Evolutionary conservation across 1,140 invertebrate genomes (phyloP), one percentile per base, ranked within the genome.

Genomic region (Kradibia gibbosae): DNA sequence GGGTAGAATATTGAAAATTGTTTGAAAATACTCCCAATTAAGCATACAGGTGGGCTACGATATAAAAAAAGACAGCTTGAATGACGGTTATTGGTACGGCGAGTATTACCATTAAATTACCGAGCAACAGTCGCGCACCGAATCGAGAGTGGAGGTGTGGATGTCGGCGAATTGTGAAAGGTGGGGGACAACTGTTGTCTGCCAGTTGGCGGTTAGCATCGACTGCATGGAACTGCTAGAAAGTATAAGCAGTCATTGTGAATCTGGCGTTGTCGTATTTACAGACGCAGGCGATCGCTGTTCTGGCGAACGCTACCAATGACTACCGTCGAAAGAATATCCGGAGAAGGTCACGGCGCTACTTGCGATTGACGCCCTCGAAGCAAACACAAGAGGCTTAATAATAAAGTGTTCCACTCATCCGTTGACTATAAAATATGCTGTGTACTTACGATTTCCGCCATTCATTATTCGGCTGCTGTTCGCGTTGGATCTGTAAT

Each of bases 341-440:
- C 17, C n/a, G 25, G 55, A 48, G 57, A 65, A 77, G 57, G 57
- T 65, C 74, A 36, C n/a, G 62, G 62, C 15, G 20, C 34, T 67
- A 67, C 34, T 39, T 17, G 34, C 20, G 17, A 45, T 10, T 55
- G 3, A 78, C 75, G 75, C 62, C 62, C 62, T 20, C 45, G 22
- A 60, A 62, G 22, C 31, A 45, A 22, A 76, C 17, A 67, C 11
- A 39, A 8, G 57, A 22, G 22, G 8, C 10, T 7, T 28, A 42
- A 70, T 20, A 70, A 36, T 50, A 77, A 11, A 60, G 17, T 10
- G 17, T n/a, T n/a, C 62, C 45, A 28, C 57, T 31, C 50, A 57
- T 65, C 25, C 31, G 22, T 50, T 31, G n/a, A 53, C 25, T 79
- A 79, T 79, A 79, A 79, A 79, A 34, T 60, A 57, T 48, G 10